phyloP scores from a whole-genome alignment of 2,888 invertebrate genomes.

The Lochmaea capreae region DNA sequence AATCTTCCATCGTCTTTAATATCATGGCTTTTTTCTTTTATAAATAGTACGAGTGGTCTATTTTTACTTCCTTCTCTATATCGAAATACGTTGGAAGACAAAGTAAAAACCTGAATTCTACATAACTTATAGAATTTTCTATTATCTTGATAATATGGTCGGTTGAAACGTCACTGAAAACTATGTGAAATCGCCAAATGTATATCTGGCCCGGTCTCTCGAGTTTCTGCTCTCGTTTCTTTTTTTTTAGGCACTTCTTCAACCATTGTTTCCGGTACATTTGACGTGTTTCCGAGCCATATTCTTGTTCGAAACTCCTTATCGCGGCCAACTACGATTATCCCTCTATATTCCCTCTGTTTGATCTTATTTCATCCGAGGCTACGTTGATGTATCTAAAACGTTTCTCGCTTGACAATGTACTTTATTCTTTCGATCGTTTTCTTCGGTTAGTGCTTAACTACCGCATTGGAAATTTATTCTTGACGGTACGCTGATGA shows the following conservation, averaged over 20 bases:
- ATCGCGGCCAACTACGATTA: constrained; percentile 63
- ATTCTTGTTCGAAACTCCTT: constrained; percentile 62
- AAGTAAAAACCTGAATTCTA: too few species aligned
- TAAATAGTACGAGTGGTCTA: too few species aligned
- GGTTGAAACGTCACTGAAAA: neutral
- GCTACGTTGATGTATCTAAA: constrained; percentile 39
- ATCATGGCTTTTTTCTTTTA: too few species aligned
- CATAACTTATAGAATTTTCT: neutral
- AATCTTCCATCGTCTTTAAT: too few species aligned
- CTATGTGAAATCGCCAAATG: constrained; percentile 30
- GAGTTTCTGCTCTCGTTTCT: constrained; percentile 11
- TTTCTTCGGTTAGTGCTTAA: constrained; percentile 28
- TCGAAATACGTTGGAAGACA: too few species aligned
- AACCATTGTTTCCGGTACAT: constrained; percentile 65
- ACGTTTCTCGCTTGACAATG: constrained; percentile 39
- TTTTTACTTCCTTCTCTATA: too few species aligned
- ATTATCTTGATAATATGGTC: neutral
- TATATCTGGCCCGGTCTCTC: constrained; percentile 39
- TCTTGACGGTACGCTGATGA: constrained; percentile 6
- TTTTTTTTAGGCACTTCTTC: constrained; percentile 59
- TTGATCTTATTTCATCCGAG: constrained; percentile 52
- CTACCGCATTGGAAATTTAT: constrained; percentile 21
- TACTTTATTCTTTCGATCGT: constrained; percentile 40
- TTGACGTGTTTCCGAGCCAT: constrained; percentile 64
- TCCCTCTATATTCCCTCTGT: constrained; percentile 54